These are phyloP conservation scores for Anolis carolinensis DNA, from an alignment of 2,113 vertebrate genomes.

Conservation along the genomic window DNA sequence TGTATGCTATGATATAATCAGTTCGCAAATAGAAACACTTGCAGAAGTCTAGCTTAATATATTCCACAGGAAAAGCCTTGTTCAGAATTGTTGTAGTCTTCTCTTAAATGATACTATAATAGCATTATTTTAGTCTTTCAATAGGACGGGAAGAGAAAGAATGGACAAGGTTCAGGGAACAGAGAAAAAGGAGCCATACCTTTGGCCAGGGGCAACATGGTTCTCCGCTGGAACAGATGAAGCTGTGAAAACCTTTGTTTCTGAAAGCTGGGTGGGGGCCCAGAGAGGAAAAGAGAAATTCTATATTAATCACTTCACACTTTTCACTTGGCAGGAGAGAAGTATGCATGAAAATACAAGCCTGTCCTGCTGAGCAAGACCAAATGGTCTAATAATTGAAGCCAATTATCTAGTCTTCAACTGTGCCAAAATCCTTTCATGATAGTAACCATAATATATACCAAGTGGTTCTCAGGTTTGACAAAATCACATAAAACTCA, in stretches of 20 bases:
- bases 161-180: background rate
- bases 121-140: background rate
- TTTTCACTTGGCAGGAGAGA: background rate
- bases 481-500: background rate
- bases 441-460: background rate
- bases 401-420: background rate
- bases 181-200: conserved; percentile 70
- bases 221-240: conserved; percentile 87
- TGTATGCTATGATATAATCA: background rate
- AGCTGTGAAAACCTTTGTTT: conserved; percentile 96
- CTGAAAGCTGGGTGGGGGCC: conserved; percentile 83
- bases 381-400: background rate
- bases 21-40: no score
- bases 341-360: background rate
- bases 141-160: background rate
- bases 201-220: conserved; percentile 82
- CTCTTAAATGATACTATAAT: background rate
- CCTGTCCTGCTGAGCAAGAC: background rate
- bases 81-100: background rate
- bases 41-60: background rate
- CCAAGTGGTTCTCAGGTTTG: background rate
- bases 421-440: background rate
- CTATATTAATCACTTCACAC: background rate
- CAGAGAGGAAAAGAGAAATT: conserved; percentile 3
- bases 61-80: background rate